Evolutionary conservation across 1,140 invertebrate species (phyloP), one percentile per base, ranked within the genome.

Genomic region (Megathymus violae): DNA sequence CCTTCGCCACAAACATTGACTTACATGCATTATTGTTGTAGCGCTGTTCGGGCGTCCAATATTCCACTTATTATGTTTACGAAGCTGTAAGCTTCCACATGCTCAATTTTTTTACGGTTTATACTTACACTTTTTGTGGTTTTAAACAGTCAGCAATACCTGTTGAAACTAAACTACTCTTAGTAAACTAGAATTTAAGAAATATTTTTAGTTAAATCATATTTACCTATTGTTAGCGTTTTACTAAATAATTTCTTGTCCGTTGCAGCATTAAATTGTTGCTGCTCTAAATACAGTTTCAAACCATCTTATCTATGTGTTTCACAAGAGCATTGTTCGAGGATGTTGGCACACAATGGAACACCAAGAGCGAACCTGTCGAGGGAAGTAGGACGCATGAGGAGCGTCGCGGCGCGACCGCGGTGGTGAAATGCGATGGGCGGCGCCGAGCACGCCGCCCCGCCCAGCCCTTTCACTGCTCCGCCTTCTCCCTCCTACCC

Each of bases 381-480:
- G 72, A 73, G 56, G 73, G 81, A 89, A 88, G 85, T 89, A 88
- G 87, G 85, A 73, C 85, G 81, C 76, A 76, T 74, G 78, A 75
- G 79, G 75, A 79, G 69, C 82, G 76, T 79, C 78, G 81, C 71
- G 63, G 66, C 62, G 66, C 52, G 38, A 61, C 67, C 63, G 71
- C 79, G 85, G 83, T 89, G 86, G 85, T 88, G 86, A 89, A 90
- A 90, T 87, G 84, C 50, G 72, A 80, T 85, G 76, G 85, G 88
- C 85, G 88, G 85, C 73, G 77, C 80, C 73, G 79, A 44, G 73
- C 87, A 88, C 84, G 85, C 82, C 77, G 88, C 79, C 63, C 82
- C 88, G 88, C 88, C 88, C 82, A 86, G 83, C 88, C 84, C 88
- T 87, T 87, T 88, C 87, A 88, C 85, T 78, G 79, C 81, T 74